A percentile compares a stretch with the other conserved stretches of the same genome.
phyloP scores from a whole-genome alignment of 37 sponge, comb jelly and placozoan genomes.

The Petrosia ficiformis region DNA sequence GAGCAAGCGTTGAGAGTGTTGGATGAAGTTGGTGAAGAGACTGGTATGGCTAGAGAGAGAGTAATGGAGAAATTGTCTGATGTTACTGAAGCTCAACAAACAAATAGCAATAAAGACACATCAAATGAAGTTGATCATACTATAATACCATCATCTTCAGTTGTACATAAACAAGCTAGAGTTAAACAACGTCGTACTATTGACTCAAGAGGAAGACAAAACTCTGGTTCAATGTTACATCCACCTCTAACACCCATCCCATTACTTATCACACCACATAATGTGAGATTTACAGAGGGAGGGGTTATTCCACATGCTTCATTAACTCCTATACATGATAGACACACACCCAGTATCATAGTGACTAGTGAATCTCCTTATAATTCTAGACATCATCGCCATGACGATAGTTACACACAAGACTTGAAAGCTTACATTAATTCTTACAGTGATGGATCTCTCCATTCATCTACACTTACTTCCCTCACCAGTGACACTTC shows the following conservation, averaged over 20 bases:
- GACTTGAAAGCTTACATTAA: neutral
- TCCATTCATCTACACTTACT: neutral
- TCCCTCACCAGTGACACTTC: neutral
- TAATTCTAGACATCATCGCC: neutral
- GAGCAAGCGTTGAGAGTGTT: constrained; percentile 46
- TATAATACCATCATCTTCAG: no score
- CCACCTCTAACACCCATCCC: neutral
- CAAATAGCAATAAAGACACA: neutral
- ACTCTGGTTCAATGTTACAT: neutral
- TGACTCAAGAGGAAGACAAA: neutral
- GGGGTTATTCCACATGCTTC: neutral
- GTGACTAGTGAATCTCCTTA: neutral
- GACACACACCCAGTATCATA: neutral
- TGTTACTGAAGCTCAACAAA: constrained; percentile 46
- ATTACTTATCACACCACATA: neutral
- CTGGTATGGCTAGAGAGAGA: constrained; percentile 67
- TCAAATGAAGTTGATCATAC: neutral
- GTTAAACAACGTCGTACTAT: no score
- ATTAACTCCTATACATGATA: neutral
- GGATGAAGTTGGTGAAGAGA: constrained; percentile 47
- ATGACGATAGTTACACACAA: neutral
- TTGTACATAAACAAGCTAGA: neutral
- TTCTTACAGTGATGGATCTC: neutral
- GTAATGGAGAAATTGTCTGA: constrained; percentile 79
- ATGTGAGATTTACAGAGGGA: neutral